Evolutionary conservation across 2,797 vertebrate genomes (phyloP).

Genomic region (Sternarchorhynchus goeldii): DNA sequence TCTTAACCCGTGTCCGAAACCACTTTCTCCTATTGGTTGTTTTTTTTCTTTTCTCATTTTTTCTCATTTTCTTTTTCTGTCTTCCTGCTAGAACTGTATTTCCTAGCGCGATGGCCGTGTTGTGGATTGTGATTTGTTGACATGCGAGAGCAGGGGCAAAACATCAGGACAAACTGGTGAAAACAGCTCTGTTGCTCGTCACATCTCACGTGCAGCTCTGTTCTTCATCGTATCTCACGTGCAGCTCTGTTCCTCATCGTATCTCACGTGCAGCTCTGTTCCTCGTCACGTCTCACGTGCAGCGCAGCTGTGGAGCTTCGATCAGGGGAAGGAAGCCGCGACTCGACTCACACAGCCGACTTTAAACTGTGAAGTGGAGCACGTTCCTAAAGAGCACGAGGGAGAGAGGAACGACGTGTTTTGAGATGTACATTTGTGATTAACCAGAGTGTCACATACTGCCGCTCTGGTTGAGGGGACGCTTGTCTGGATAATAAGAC

Average conservation of each 20-base stretch:
- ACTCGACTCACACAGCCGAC: constrained; percentile 62
- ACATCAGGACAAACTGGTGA: constrained; percentile 63
- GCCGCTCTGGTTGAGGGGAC: constrained; percentile 59
- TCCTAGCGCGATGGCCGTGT: constrained; percentile 45
- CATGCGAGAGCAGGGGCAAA: constrained; percentile 71
- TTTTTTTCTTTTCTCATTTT: too few relatives aligned
- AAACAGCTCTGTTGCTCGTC: constrained; percentile 58
- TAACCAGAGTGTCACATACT: constrained; percentile 47
- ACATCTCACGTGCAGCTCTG: too few relatives aligned
- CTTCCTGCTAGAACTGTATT: constrained; percentile 60
- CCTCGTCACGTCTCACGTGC: constrained; percentile 74
- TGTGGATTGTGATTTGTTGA: constrained; percentile 47
- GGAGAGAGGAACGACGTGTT: constrained; percentile 46
- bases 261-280: constrained; percentile 56
- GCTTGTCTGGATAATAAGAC: constrained; percentile 66
- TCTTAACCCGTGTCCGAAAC: constrained; percentile 56
- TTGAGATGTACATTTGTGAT: constrained; percentile 64
- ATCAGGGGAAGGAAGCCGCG: constrained; percentile 60
- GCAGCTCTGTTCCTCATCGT: too few relatives aligned
- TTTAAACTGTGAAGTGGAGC: constrained; percentile 63
- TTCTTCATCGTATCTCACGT: too few relatives aligned
- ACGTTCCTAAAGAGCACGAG: constrained; percentile 38
- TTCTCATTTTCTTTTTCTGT: constrained; percentile 48
- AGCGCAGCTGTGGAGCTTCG: constrained; percentile 66
- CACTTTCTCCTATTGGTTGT: constrained; percentile 32